Percentiles rank a stretch among this genome's conserved stretches.
Conservation (phyloP, 1,140 invertebrate species). For the Zaprionus ghesquierei region DNA sequence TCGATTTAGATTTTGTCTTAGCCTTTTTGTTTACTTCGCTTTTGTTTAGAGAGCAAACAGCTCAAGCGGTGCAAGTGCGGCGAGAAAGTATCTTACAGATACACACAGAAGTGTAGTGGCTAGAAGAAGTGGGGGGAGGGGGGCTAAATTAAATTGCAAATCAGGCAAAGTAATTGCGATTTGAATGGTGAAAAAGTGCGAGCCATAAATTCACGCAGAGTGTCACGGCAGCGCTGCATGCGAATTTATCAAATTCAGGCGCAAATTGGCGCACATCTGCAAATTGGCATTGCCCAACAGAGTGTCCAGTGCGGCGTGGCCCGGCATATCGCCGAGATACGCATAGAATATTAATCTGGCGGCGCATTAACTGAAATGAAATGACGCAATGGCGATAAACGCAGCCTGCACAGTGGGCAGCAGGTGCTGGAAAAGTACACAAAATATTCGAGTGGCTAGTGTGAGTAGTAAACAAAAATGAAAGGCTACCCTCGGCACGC, state of each 20-base stretch:
- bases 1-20: background rate
- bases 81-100: conserved; percentile 43
- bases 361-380: conserved; percentile 75
- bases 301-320: background rate
- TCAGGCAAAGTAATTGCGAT: conserved; percentile 80
- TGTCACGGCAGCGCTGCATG: conserved; percentile 74
- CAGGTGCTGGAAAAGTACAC: background rate
- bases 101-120: background rate
- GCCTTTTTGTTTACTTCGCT: conserved; percentile 43
- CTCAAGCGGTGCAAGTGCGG: conserved; percentile 43
- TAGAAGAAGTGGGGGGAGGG: background rate
- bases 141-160: conserved; percentile 71
- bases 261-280: conserved; percentile 79
- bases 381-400: conserved; percentile 65
- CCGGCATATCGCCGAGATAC: conserved; percentile 52
- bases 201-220: conserved; percentile 71
- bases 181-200: conserved; percentile 80
- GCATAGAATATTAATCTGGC: conserved; percentile 78
- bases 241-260: conserved; percentile 79
- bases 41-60: conserved; percentile 66
- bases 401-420: conserved; percentile 41
- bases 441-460: background rate
- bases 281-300: conserved; percentile 56
- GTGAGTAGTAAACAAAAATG: too few relatives aligned
- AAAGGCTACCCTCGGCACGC: too few relatives aligned